Percentiles rank a stretch among this genome's conserved stretches.
Evolutionary conservation across 1,140 invertebrate species (phyloP).

Genomic region (Caenorhabditis latens): DNA sequence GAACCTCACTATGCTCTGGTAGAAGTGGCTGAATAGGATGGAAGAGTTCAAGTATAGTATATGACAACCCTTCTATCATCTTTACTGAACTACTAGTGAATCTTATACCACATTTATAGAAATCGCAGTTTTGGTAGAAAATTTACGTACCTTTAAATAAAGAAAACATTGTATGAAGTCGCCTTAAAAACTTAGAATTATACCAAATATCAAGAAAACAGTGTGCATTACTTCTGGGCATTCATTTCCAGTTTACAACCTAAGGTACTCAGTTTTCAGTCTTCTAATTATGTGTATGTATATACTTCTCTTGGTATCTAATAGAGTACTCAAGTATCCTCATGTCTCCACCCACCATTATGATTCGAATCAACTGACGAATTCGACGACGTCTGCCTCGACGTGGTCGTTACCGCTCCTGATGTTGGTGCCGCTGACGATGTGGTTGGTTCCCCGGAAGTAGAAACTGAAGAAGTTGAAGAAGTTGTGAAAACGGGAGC

Average conservation of each 20-base stretch:
- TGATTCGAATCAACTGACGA: slow-evolving; percentile 51
- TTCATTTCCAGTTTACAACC: neutral
- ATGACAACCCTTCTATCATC: too few species aligned
- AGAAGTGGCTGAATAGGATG: neutral
- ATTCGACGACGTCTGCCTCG: slow-evolving; percentile 51
- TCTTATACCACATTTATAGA: too few species aligned
- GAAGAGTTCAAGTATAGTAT: neutral
- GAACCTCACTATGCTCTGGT: neutral
- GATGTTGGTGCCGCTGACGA: neutral
- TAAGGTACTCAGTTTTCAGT: neutral
- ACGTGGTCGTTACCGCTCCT: slow-evolving; percentile 9
- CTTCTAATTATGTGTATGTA: neutral
- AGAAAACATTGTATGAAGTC: too few species aligned
- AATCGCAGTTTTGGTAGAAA: too few species aligned
- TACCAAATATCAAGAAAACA: too few species aligned
- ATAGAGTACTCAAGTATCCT: neutral
- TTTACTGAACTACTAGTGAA: too few species aligned
- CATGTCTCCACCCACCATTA: slow-evolving; percentile 31
- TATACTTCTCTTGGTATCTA: neutral
- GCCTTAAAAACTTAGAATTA: too few species aligned
- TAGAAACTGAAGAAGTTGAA: slow-evolving; percentile 22
- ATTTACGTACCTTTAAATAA: too few species aligned
- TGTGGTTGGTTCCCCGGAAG: slow-evolving; percentile 1
- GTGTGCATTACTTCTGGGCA: too few species aligned
- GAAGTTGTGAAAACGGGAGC: slow-evolving; percentile 7